Base-by-base conservation (phyloP, 2,113 vertebrate species). In the Xiphias gladius region DNA sequence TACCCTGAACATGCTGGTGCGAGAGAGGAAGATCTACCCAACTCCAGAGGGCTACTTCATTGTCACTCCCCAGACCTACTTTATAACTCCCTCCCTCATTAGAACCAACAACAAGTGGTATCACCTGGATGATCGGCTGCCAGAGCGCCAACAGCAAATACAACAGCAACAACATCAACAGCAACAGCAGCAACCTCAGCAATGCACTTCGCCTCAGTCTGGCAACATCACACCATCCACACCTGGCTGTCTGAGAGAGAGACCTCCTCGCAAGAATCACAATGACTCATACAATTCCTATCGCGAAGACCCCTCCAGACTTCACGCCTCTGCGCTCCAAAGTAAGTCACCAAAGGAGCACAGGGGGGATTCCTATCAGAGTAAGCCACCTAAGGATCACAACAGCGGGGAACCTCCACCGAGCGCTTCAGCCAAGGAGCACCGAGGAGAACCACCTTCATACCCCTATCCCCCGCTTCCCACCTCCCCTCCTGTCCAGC, bases 21-120 rank as follows among this genome's bases (percentile, higher is more conserved):
- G 98, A 90, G 99, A 99, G 94, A 96, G 99, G 88, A 99, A 99
- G 94, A 99, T 99, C 95, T 99, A 99, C 88, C 99, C 97, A 22
- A 99, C 98, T 80, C 97, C 98, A 0, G 99, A 99, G 88, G 99
- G 99, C 91, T 99, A 99, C 93, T 99, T 99, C 95, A 99, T 99
- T 71, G 99, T 99, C 87, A 99, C 99, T 59, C 98, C 98, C 0
- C 98, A 99, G 94, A 99, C 99, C 73, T 99, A 99, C 87, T 99
- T 98, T 94, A 99, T 99, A 86, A 99, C 99, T 5, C 98, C 99
- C 37, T 99, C 98, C 88, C 98, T 99, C 93, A 99, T 99, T 95
- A 96, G 90, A 91, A 92, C 81, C 77, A 95, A 90, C 93, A 94
- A 89, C 90, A 95, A 88, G 93, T 99, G 99, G 99, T 99, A 99